Evolutionary conservation across 1,140 invertebrate genomes (phyloP).

Genomic region (Helicoverpa armigera): DNA sequence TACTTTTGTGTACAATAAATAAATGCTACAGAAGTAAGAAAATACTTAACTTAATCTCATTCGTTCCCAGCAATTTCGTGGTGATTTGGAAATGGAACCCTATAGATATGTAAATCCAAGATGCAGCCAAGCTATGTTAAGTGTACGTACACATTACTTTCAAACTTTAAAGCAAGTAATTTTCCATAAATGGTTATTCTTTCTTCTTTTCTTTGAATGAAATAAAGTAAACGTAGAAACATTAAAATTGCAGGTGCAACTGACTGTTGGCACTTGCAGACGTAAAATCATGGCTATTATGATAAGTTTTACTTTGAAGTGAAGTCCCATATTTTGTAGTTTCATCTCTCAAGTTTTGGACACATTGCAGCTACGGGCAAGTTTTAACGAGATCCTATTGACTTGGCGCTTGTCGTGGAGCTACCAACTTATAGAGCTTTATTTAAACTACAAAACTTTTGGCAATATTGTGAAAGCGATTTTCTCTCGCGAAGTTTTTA

Average conservation of each 20-base stretch:
- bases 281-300: neutral
- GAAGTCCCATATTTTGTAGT: slow-evolving; percentile 33
- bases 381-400: slow-evolving; percentile 77
- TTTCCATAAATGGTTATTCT: too few species aligned
- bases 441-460: slow-evolving; percentile 67
- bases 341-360: slow-evolving; percentile 67
- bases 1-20: neutral
- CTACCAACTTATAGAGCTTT: slow-evolving; percentile 63
- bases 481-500: slow-evolving; percentile 51
- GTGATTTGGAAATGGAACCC: too few species aligned
- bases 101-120: too few species aligned
- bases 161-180: too few species aligned
- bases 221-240: too few species aligned
- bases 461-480: slow-evolving; percentile 57
- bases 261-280: neutral
- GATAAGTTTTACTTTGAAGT: neutral
- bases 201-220: too few species aligned
- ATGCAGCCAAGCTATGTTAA: too few species aligned
- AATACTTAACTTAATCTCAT: too few species aligned
- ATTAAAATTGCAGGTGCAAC: too few species aligned
- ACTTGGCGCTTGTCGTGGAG: slow-evolving; percentile 60
- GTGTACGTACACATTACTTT: too few species aligned
- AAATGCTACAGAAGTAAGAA: neutral
- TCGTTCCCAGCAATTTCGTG: too few species aligned
- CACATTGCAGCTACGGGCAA: slow-evolving; percentile 62